These are phyloP conservation scores for Cheirogaleus medius DNA, from an alignment of 2,113 vertebrate species.

Conservation along the genomic window DNA sequence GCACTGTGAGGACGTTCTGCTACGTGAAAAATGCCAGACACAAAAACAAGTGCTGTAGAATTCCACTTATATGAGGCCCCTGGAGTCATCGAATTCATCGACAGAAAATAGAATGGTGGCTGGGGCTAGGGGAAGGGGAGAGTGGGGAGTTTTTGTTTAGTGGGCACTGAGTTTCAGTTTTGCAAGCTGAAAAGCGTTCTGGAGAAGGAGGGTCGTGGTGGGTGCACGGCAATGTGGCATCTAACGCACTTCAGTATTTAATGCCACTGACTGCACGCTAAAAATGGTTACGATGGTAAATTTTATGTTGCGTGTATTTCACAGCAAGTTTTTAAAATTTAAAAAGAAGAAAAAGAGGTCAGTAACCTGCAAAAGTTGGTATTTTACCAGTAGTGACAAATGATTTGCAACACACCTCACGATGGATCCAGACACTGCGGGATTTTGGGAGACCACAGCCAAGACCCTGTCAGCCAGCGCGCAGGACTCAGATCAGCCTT, in stretches of 20 bases:
- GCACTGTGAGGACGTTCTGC: accelerated
- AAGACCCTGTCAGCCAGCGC: accelerated
- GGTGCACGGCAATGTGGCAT: accelerated
- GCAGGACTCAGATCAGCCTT: accelerated
- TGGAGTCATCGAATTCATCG: neutral
- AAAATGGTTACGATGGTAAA: neutral
- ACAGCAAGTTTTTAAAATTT: neutral
- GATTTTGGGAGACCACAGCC: accelerated
- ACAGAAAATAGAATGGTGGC: neutral
- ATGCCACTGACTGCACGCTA: neutral
- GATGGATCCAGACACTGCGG: accelerated
- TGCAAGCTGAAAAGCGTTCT: accelerated
- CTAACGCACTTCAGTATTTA: neutral
- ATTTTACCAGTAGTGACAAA: neutral
- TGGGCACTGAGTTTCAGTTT: too few relatives aligned
- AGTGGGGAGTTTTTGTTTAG: accelerated
- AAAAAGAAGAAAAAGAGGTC: neutral
- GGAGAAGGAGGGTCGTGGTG: accelerated
- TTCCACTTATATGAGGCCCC: accelerated
- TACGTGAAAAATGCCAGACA: neutral
- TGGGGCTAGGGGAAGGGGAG: accelerated
- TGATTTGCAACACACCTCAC: accelerated
- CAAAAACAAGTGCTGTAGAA: accelerated
- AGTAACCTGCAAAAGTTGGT: neutral
- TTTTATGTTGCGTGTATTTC: neutral